Conservation (phyloP, 2,113 vertebrate genomes). For the Dunckerocampus dactyliophorus region DNA sequence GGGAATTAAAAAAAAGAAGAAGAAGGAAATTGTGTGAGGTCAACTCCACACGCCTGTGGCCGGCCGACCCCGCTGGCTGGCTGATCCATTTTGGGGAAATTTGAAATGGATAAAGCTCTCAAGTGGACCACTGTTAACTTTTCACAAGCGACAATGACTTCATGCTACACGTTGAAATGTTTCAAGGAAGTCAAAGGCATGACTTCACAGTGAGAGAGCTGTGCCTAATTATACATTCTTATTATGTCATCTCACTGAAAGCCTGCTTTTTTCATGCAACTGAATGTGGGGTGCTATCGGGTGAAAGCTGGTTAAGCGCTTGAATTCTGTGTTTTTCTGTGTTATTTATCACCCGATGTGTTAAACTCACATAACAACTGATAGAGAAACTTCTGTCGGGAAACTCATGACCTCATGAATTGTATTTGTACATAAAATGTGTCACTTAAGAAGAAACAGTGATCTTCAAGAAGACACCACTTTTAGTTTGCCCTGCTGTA, state of each 20-base stretch:
- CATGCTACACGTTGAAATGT: conserved; percentile 7
- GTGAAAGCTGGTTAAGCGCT: too few relatives aligned
- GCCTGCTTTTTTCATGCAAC: neutral
- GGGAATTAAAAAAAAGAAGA: conserved; percentile 7
- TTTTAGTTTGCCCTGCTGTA: too few relatives aligned
- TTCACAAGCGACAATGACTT: conserved; percentile 12
- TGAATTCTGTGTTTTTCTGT: too few relatives aligned
- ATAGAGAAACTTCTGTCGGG: too few relatives aligned
- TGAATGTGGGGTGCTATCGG: too few relatives aligned
- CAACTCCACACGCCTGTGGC: conserved; percentile 8
- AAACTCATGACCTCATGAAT: too few relatives aligned
- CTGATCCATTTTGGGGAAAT: conserved; percentile 39
- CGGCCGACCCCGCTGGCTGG: neutral
- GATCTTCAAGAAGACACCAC: too few relatives aligned
- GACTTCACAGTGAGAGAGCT: neutral
- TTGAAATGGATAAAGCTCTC: conserved; percentile 27
- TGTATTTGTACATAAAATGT: too few relatives aligned
- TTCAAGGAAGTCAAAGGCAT: conserved; percentile 15
- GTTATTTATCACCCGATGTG: too few relatives aligned
- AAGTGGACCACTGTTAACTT: conserved; percentile 23
- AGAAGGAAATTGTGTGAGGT: conserved; percentile 41
- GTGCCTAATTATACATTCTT: neutral
- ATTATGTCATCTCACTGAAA: neutral
- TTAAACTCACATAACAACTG: too few relatives aligned
- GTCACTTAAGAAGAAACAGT: too few relatives aligned